These are phyloP conservation scores for Chionoecetes opilio DNA, from an alignment of 1,140 invertebrate genomes.

Conservation along the genomic window DNA sequence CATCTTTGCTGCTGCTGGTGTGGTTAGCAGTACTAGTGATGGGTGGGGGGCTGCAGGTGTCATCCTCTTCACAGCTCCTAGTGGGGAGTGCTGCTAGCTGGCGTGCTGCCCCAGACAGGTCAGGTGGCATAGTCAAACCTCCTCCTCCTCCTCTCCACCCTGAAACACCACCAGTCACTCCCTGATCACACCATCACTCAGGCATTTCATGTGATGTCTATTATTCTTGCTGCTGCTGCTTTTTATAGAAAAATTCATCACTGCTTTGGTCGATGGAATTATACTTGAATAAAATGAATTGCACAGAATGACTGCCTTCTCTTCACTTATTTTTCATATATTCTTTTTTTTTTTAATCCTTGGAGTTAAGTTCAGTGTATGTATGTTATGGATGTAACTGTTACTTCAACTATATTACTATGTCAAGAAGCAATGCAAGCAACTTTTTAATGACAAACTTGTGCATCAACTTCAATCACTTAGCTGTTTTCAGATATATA, in stretches of 20 bases:
- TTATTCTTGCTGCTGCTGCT: not conserved
- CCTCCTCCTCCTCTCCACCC: constrained; percentile 70
- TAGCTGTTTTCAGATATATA: too few species aligned
- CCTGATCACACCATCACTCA: constrained; percentile 57
- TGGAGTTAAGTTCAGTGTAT: too few species aligned
- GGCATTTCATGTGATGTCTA: not conserved
- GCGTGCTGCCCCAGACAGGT: constrained; percentile 57
- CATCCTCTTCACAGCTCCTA: constrained; percentile 48
- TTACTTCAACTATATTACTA: too few species aligned
- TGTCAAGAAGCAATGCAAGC: too few species aligned
- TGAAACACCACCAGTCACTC: constrained; percentile 67
- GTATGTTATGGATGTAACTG: too few species aligned
- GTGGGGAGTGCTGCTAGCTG: constrained; percentile 51
- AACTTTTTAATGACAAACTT: too few species aligned
- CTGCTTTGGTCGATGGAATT: not conserved
- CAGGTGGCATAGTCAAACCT: constrained; percentile 63
- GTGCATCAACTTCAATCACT: too few species aligned
- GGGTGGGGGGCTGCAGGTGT: constrained; percentile 57
- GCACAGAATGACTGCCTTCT: not conserved
- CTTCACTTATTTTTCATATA: not conserved
- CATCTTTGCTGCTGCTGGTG: constrained; percentile 53
- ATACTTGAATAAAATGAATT: not conserved
- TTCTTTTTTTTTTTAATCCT: too few species aligned
- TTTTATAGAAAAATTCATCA: not conserved
- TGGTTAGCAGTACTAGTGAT: not conserved